phyloP scores from a whole-genome alignment of 2,888 invertebrate species.

The Darwinula stevensoni region DNA sequence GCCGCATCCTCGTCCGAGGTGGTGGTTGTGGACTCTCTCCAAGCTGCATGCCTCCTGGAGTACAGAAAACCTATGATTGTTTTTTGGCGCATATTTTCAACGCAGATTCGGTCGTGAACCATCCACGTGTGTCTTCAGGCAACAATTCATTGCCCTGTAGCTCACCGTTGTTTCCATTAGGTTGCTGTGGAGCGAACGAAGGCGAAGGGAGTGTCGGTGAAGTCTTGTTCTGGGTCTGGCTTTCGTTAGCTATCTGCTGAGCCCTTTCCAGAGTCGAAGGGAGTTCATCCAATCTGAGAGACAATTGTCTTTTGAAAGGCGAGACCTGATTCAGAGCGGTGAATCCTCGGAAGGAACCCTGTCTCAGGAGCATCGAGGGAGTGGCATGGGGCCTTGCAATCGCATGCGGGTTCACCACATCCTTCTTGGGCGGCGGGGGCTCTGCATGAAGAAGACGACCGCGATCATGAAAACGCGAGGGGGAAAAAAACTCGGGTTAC shows the following conservation, averaged over 20 bases:
- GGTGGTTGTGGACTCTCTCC: too few relatives aligned
- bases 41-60: too few relatives aligned
- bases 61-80: too few relatives aligned
- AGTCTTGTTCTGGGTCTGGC: too few relatives aligned
- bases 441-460: slow-evolving; percentile 13
- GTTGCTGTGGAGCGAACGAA: too few relatives aligned
- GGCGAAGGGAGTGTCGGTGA: too few relatives aligned
- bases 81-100: too few relatives aligned
- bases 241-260: slow-evolving; percentile 8
- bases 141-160: too few relatives aligned
- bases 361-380: slow-evolving; percentile 68
- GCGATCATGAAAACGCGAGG: not conserved
- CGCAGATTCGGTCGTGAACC: too few relatives aligned
- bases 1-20: too few relatives aligned
- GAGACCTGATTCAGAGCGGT: slow-evolving; percentile 44
- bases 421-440: slow-evolving; percentile 18
- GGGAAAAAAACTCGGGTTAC: not conserved
- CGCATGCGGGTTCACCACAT: slow-evolving; percentile 57
- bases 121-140: too few relatives aligned
- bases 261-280: slow-evolving; percentile 71
- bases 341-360: slow-evolving; percentile 80
- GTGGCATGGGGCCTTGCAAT: slow-evolving; percentile 90
- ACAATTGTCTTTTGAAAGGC: slow-evolving; percentile 85
- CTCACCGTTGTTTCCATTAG: too few relatives aligned
- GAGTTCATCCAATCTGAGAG: slow-evolving; percentile 70